Conservation (phyloP, 2,113 vertebrate species). For the Aepyceros melampus region DNA sequence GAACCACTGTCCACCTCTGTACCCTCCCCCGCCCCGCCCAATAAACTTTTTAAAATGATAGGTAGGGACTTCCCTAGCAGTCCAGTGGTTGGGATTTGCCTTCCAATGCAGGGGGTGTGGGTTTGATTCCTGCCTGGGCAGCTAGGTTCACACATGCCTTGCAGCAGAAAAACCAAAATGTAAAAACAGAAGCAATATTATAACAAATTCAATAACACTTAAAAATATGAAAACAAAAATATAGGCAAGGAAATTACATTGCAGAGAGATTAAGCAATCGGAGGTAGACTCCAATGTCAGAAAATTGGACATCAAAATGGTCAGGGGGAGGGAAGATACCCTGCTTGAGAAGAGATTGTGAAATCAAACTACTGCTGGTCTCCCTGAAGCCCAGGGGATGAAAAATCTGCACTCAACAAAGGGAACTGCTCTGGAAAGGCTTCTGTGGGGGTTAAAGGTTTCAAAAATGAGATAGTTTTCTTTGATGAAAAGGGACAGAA, state of each 20-base stretch:
- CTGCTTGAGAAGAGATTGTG: not conserved
- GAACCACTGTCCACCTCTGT: not conserved
- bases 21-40: rapidly evolving
- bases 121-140: not conserved
- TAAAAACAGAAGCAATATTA: not conserved
- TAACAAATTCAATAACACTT: not conserved
- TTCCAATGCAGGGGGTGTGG: not conserved
- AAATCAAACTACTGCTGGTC: not conserved
- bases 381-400: not conserved
- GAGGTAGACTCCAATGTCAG: not conserved
- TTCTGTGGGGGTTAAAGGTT: not conserved
- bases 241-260: not conserved
- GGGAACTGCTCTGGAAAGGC: not conserved
- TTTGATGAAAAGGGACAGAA: not conserved
- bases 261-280: not conserved
- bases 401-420: not conserved
- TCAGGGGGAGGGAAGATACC: not conserved
- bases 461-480: not conserved
- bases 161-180: not conserved
- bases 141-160: not conserved
- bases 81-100: not conserved
- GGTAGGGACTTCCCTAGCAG: not conserved
- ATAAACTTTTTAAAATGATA: not conserved
- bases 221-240: not conserved
- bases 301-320: not conserved